phyloP scores from a whole-genome alignment of 2,113 vertebrate species.

The Fulmarus glacialis region DNA sequence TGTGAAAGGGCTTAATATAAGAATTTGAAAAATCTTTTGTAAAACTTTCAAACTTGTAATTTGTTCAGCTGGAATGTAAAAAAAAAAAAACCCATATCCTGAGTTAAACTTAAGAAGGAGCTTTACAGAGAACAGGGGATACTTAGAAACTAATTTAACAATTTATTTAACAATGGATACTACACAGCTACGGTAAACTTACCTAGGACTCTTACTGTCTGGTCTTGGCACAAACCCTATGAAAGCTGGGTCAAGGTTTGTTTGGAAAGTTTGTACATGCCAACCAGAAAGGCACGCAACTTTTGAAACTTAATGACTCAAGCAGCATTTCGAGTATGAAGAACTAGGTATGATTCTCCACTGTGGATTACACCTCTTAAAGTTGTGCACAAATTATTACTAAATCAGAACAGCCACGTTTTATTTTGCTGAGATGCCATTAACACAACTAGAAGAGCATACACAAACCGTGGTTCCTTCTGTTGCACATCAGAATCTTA shows the following conservation, averaged over 20 bases:
- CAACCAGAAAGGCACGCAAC: rapidly evolving
- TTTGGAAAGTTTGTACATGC: not conserved
- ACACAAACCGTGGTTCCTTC: not conserved
- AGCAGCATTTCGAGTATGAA: not conserved
- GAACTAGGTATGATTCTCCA: not conserved
- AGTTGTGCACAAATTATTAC: not conserved
- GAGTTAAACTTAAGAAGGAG: not conserved
- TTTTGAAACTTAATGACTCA: not conserved
- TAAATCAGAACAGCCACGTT: not conserved
- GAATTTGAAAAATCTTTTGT: not conserved
- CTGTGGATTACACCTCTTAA: not conserved
- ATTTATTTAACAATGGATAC: not conserved
- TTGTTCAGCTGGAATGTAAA: not conserved
- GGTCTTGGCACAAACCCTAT: not conserved
- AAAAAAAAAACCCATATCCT: not conserved
- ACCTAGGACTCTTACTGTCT: too few species aligned
- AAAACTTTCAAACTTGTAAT: not conserved
- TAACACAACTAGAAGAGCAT: not conserved
- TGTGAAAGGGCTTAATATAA: not conserved
- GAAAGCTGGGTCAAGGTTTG: not conserved
- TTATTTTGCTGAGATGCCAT: not conserved
- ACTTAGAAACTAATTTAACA: not conserved
- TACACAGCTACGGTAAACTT: rapidly evolving
- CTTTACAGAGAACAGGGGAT: not conserved
- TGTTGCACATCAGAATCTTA: not conserved